Evolutionary conservation across 1,140 invertebrate species (phyloP).

Genomic region (Musca domestica): DNA sequence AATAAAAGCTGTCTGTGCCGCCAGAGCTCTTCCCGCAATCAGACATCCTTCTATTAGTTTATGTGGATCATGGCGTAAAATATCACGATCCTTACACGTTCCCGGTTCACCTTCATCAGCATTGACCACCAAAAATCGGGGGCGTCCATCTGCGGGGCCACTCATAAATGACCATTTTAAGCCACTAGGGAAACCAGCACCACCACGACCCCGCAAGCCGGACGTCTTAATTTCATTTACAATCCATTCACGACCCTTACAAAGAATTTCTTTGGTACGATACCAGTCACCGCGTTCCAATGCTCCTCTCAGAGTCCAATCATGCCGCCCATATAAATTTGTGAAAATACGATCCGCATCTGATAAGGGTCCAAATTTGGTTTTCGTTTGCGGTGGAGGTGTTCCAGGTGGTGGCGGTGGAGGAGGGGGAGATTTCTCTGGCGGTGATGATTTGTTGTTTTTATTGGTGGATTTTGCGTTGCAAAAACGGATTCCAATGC

Average conservation of each 20-base stretch:
- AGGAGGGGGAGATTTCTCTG: too few relatives aligned
- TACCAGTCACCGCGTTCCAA: conserved; percentile 93
- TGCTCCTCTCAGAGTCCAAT: conserved; percentile 92
- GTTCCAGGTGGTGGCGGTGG: too few relatives aligned
- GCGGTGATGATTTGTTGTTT: too few relatives aligned
- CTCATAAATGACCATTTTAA: conserved; percentile 99
- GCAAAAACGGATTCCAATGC: too few relatives aligned
- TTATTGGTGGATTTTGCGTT: too few relatives aligned
- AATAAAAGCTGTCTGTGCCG: conserved; percentile 94
- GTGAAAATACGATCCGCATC: conserved; percentile 97
- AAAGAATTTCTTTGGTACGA: conserved; percentile 95
- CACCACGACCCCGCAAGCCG: conserved; percentile 91
- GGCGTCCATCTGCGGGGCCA: conserved; percentile 71
- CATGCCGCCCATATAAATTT: conserved; percentile 95
- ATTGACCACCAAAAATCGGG: conserved; percentile 96
- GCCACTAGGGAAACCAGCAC: conserved; percentile 94
- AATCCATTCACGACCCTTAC: conserved; percentile 95
- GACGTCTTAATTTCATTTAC: conserved; percentile 91
- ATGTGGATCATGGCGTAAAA: conserved; percentile 96
- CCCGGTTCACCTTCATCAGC: conserved; percentile 98
- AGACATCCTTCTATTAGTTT: conserved; percentile 96
- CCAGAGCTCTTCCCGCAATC: conserved; percentile 90
- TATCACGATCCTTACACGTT: conserved; percentile 98
- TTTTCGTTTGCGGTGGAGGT: too few relatives aligned
- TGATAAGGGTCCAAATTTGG: neutral